These are phyloP conservation scores for Homarus gammarus DNA, from an alignment of 2,888 invertebrate genomes.

Conservation along the genomic window DNA sequence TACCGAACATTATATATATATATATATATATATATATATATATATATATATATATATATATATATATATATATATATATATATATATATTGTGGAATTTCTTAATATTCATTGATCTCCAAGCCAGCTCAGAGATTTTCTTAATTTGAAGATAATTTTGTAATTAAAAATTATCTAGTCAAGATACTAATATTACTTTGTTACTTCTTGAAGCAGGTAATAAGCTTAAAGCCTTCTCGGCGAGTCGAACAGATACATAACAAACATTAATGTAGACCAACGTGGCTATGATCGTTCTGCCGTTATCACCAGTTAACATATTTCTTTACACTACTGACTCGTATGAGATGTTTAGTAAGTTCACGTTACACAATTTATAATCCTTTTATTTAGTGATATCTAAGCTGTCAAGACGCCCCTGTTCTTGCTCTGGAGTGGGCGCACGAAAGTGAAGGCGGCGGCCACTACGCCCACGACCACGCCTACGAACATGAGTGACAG, in stretches of 20 bases:
- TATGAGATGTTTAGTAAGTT: too few relatives aligned
- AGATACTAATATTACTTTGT: too few relatives aligned
- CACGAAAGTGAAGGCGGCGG: background rate
- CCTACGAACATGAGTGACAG: background rate
- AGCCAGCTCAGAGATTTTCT: slow-evolving; percentile 42
- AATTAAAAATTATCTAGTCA: background rate
- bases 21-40: slow-evolving; percentile 29
- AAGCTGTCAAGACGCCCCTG: background rate
- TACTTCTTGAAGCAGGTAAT: background rate
- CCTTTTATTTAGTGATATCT: too few relatives aligned
- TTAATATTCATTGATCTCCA: background rate
- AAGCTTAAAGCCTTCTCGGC: too few relatives aligned
- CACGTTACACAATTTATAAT: background rate
- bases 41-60: slow-evolving; percentile 28
- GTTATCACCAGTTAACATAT: background rate
- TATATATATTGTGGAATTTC: background rate
- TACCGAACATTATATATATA: slow-evolving; percentile 5
- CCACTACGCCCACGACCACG: slow-evolving; percentile 4
- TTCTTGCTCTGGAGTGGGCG: too few relatives aligned
- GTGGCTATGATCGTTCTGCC: background rate
- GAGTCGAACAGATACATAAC: too few relatives aligned
- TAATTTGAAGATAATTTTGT: background rate
- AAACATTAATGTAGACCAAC: too few relatives aligned
- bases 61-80: slow-evolving; percentile 18
- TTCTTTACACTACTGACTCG: too few relatives aligned